phyloP scores from a whole-genome alignment of 2,888 invertebrate species.

The Metallyticus violacea region DNA sequence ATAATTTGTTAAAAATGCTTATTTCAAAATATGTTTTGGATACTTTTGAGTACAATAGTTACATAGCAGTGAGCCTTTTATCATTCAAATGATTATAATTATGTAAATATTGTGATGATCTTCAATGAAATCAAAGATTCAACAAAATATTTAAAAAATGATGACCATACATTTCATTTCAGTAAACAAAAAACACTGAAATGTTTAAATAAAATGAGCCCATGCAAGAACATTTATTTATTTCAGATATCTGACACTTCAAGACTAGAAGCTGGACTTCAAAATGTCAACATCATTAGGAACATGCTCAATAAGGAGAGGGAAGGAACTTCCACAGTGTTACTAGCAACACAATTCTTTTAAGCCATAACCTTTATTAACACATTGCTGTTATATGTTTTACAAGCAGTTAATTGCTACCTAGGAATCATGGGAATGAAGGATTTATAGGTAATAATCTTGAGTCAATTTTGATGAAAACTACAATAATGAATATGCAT shows the following conservation, averaged over 20 bases:
- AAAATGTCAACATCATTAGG: background rate
- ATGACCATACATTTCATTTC: background rate
- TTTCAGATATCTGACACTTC: background rate
- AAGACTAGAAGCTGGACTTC: background rate
- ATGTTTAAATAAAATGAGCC: background rate
- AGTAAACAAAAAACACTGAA: background rate
- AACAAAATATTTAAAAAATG: no score
- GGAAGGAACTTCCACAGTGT: background rate
- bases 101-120: no score
- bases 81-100: no score
- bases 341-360: background rate
- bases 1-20: no score
- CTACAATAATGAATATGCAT: no score
- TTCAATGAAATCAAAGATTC: no score
- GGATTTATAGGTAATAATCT: background rate
- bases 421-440: background rate
- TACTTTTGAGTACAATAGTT: no score
- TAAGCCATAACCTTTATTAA: background rate
- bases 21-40: no score
- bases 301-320: background rate
- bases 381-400: background rate
- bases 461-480: background rate
- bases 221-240: background rate
- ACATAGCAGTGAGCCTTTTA: no score
- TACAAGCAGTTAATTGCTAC: background rate